Percentiles rank a stretch among this genome's conserved stretches.
Evolutionary conservation across 2,113 vertebrate species (phyloP).

Genomic region (pig (Sus scrofa)): T2T-Sscrofa CM000830.6:42889501-42890000

Average conservation of each 20-base stretch:
- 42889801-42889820: not conserved
- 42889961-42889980: too few species aligned
- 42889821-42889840: not conserved
- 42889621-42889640: not conserved
- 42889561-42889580: not conserved
- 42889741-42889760: not conserved
- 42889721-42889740: not conserved
- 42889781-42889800: not conserved
- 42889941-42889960: too few species aligned
- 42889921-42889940: too few species aligned
- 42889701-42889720: constrained; percentile 2
- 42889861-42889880: not conserved
- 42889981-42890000: too few species aligned
- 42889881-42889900: too few species aligned
- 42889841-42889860: not conserved
- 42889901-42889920: too few species aligned
- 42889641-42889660: not conserved
- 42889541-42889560: constrained; percentile 7
- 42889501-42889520: not conserved
- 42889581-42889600: constrained; percentile 5
- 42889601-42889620: not conserved
- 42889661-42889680: not conserved
- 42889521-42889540: not conserved
- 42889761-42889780: not conserved
- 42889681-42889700: constrained; percentile 3